These are phyloP conservation scores for Epinotia bilunana DNA, from an alignment of 2,888 invertebrate genomes.

Conservation along the genomic window DNA sequence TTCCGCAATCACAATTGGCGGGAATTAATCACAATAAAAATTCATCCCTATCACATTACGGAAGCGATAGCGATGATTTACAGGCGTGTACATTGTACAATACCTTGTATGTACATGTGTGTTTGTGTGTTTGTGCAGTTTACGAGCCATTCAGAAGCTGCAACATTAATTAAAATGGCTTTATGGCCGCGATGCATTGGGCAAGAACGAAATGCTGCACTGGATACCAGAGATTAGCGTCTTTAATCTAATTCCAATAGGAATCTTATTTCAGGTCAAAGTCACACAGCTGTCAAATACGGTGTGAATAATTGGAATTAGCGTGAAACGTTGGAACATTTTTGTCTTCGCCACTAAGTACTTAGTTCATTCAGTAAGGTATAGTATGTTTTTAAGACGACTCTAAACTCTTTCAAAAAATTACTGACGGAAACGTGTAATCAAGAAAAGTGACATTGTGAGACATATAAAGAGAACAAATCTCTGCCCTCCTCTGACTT, in stretches of 20 bases:
- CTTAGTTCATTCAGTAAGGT: no score
- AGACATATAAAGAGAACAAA: background rate
- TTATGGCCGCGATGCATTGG: conserved; percentile 32
- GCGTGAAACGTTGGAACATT: no score
- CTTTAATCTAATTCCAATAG: background rate
- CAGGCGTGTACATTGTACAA: background rate
- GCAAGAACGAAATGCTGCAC: conserved; percentile 15
- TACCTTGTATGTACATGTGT: conserved; percentile 8
- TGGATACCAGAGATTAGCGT: background rate
- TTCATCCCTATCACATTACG: conserved; percentile 15
- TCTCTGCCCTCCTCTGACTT: background rate
- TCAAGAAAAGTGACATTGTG: no score
- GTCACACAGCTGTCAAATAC: no score
- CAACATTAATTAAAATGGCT: conserved; percentile 37
- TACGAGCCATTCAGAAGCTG: conserved; percentile 38
- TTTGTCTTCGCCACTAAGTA: no score
- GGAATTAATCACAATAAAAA: conserved; percentile 4
- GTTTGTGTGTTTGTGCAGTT: conserved; percentile 25
- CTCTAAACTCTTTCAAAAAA: no score
- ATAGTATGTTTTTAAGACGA: no score
- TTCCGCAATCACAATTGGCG: background rate
- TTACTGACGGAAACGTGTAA: no score
- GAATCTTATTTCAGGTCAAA: no score
- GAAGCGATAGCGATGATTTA: conserved; percentile 31
- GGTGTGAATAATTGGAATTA: no score